Percentiles rank a stretch among this genome's conserved stretches.
These are phyloP conservation scores for Tenebrio molitor DNA, from an alignment of 1,140 invertebrate species.

Conservation along the genomic window DNA sequence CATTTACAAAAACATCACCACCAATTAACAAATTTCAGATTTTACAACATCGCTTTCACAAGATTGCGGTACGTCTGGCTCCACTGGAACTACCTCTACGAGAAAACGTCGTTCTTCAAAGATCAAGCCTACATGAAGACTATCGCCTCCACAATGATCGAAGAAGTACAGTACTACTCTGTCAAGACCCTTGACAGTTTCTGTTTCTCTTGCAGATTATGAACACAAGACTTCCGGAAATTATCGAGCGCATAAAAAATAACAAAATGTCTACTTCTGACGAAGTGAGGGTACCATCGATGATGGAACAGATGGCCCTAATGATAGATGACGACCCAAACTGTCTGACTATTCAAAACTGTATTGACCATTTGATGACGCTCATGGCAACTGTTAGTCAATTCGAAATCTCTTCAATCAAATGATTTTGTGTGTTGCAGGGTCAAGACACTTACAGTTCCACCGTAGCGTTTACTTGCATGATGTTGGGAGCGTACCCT, in stretches of 20 bases:
- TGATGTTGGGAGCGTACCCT: constrained; percentile 56
- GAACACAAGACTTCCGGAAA: constrained; percentile 24
- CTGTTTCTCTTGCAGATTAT: too few species aligned
- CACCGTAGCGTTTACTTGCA: constrained; percentile 41
- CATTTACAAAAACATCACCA: too few species aligned
- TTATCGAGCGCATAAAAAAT: constrained; percentile 32
- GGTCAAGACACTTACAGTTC: constrained; percentile 55
- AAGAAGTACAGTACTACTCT: too few species aligned
- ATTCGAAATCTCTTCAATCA: too few species aligned
- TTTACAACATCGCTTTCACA: constrained; percentile 21
- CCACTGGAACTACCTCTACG: constrained; percentile 29
- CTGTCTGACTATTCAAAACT: constrained; percentile 43
- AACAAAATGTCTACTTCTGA: neutral
- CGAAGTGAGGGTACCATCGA: constrained; percentile 36
- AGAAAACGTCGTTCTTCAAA: constrained; percentile 42
- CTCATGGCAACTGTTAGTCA: constrained; percentile 51
- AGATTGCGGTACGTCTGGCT: constrained; percentile 44
- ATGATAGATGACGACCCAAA: constrained; percentile 41
- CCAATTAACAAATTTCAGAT: neutral
- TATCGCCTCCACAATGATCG: neutral
- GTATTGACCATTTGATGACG: constrained; percentile 51
- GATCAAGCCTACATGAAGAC: constrained; percentile 21
- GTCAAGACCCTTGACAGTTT: too few species aligned
- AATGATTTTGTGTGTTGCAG: constrained; percentile 44
- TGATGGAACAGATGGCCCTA: constrained; percentile 42